Conservation (phyloP, 64 coral and sea anemone genomes). For the Dendrophyllia cribrosa region DNA sequence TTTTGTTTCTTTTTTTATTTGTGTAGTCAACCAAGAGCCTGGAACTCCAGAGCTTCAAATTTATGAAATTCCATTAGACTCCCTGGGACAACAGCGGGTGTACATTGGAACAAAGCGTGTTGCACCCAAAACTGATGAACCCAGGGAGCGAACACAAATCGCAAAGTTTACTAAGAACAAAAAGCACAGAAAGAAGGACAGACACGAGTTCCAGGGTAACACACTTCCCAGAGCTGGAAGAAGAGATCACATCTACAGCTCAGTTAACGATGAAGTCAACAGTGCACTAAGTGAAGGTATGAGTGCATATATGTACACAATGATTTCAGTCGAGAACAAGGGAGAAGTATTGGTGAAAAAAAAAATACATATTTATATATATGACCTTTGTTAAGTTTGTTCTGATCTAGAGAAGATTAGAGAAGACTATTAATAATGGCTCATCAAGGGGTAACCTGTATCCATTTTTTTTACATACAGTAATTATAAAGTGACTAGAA, state of each 20-base stretch:
- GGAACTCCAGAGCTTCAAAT: slow-evolving; percentile 81
- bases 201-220: not conserved
- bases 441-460: too few relatives aligned
- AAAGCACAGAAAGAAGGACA: slow-evolving; percentile 65
- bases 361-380: too few relatives aligned
- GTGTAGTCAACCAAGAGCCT: slow-evolving; percentile 63
- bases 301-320: too few relatives aligned
- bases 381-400: too few relatives aligned
- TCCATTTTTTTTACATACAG: too few relatives aligned
- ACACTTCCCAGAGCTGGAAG: slow-evolving; percentile 16
- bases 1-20: not conserved
- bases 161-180: slow-evolving; percentile 18
- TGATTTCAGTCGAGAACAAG: too few relatives aligned
- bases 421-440: too few relatives aligned
- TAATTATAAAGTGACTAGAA: too few relatives aligned
- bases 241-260: slow-evolving; percentile 58
- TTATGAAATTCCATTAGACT: slow-evolving; percentile 93
- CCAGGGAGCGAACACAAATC: slow-evolving; percentile 11
- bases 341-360: too few relatives aligned
- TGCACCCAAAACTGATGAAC: slow-evolving; percentile 58
- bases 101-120: slow-evolving; percentile 78
- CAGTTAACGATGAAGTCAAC: slow-evolving; percentile 60
- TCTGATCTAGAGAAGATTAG: too few relatives aligned
- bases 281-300: slow-evolving; percentile 65
- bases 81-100: slow-evolving; percentile 41